These are phyloP conservation scores for Littorina saxatilis DNA, from an alignment of 1,140 invertebrate species.

Conservation along the genomic window DNA sequence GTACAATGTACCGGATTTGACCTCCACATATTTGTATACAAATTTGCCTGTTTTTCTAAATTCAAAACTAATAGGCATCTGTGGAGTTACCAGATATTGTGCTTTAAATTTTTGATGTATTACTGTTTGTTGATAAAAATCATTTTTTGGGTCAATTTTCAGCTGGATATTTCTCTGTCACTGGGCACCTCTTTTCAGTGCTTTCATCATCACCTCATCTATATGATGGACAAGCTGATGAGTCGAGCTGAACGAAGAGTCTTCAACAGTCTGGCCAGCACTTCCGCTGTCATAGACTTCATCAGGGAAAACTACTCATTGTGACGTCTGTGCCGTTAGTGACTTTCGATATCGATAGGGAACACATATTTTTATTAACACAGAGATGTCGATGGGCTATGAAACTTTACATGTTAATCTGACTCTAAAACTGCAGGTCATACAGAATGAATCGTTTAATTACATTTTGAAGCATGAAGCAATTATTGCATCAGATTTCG, in stretches of 20 bases:
- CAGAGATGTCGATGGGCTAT: too few relatives aligned
- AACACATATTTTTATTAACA: too few relatives aligned
- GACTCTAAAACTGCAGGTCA: too few relatives aligned
- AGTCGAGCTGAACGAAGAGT: slow-evolving; percentile 82
- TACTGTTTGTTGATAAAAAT: too few relatives aligned
- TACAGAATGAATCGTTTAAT: too few relatives aligned
- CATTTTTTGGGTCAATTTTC: slow-evolving; percentile 16
- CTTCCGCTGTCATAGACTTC: slow-evolving; percentile 84
- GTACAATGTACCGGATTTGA: too few relatives aligned
- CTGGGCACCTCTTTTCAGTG: slow-evolving; percentile 84
- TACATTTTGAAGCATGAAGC: neutral
- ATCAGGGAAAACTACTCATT: slow-evolving; percentile 77
- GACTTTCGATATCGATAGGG: too few relatives aligned
- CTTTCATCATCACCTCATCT: slow-evolving; percentile 95
- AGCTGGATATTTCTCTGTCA: slow-evolving; percentile 78
- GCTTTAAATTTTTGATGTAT: too few relatives aligned
- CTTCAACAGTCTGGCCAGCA: slow-evolving; percentile 87
- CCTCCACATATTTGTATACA: neutral
- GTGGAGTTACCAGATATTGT: too few relatives aligned
- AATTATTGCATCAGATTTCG: too few relatives aligned
- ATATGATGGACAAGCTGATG: slow-evolving; percentile 92
- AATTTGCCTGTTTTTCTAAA: neutral
- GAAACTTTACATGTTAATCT: too few relatives aligned
- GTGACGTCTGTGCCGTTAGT: neutral
- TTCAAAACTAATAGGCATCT: neutral